These are phyloP conservation scores for Ptychobarbus kaznakovi DNA, from an alignment of 2,797 vertebrate species.

Conservation along the genomic window DNA sequence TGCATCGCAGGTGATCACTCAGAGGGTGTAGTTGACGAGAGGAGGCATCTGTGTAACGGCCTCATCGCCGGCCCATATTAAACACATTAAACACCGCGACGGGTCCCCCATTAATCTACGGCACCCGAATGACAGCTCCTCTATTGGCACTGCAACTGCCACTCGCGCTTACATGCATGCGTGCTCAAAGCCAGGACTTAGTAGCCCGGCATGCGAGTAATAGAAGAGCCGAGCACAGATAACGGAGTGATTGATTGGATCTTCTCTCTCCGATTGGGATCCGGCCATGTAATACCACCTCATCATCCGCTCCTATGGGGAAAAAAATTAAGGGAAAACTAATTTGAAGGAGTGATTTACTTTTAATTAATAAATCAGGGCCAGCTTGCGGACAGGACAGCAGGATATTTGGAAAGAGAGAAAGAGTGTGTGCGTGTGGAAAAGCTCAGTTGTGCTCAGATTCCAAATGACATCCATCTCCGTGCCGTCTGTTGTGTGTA, in stretches of 20 bases:
- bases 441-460: slow-evolving; percentile 34
- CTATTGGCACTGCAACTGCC: slow-evolving; percentile 70
- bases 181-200: slow-evolving; percentile 71
- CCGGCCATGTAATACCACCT: slow-evolving; percentile 77
- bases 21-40: slow-evolving; percentile 59
- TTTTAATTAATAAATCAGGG: slow-evolving; percentile 65
- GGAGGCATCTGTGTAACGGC: slow-evolving; percentile 74
- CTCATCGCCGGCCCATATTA: slow-evolving; percentile 81
- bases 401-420: slow-evolving; percentile 45
- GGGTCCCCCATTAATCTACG: slow-evolving; percentile 79
- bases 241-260: slow-evolving; percentile 81
- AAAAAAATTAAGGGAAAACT: slow-evolving; percentile 40
- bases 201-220: slow-evolving; percentile 75
- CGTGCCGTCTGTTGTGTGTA: slow-evolving; percentile 46
- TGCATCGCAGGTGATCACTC: slow-evolving; percentile 73
- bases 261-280: slow-evolving; percentile 74
- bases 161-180: slow-evolving; percentile 22
- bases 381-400: slow-evolving; percentile 54
- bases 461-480: slow-evolving; percentile 49
- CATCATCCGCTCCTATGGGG: slow-evolving; percentile 71
- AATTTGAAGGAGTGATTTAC: slow-evolving; percentile 55
- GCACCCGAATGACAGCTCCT: slow-evolving; percentile 73
- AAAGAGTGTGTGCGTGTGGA: slow-evolving; percentile 17
- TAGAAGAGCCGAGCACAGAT: slow-evolving; percentile 75
- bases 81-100: slow-evolving; percentile 79